phyloP scores from a whole-genome alignment of 2,797 vertebrate species.

The Hyperoplus immaculatus region DNA sequence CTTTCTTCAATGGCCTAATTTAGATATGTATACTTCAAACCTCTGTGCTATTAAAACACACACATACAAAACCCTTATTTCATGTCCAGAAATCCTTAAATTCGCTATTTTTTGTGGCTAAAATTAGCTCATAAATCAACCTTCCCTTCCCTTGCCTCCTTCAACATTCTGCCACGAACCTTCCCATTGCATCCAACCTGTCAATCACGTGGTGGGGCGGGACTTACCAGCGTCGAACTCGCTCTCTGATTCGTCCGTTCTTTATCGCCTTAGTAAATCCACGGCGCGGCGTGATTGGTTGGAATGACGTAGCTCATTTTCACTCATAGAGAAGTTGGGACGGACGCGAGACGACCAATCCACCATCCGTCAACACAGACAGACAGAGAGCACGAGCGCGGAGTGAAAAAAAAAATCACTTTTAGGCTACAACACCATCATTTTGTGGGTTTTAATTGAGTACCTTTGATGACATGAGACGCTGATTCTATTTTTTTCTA shows the following conservation, averaged over 20 bases:
- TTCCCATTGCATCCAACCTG: neutral
- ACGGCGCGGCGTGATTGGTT: constrained; percentile 85
- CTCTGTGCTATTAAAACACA: neutral
- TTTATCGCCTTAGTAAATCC: constrained; percentile 70
- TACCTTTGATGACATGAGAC: constrained; percentile 4
- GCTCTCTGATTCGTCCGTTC: constrained; percentile 80
- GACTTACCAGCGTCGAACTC: neutral
- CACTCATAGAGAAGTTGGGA: constrained; percentile 88
- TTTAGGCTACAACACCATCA: neutral
- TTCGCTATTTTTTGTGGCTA: neutral
- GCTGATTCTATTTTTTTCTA: neutral
- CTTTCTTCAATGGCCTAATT: neutral
- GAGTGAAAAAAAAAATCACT: neutral
- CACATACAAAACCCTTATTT: too few relatives aligned
- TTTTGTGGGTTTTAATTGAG: neutral
- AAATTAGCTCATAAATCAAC: neutral
- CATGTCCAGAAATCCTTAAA: neutral
- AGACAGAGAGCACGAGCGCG: constrained; percentile 65
- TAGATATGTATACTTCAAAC: neutral
- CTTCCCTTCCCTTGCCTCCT: neutral
- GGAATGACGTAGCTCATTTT: constrained; percentile 67
- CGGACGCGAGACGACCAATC: constrained; percentile 89
- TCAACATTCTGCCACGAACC: constrained; percentile 47
- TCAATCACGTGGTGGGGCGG: constrained; percentile 62
- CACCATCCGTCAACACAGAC: constrained; percentile 87